Evolutionary conservation across 92 coral and sea anemone genomes (phyloP), one percentile per base, ranked within the genome.

Genomic region (Bergia sp.): DNA sequence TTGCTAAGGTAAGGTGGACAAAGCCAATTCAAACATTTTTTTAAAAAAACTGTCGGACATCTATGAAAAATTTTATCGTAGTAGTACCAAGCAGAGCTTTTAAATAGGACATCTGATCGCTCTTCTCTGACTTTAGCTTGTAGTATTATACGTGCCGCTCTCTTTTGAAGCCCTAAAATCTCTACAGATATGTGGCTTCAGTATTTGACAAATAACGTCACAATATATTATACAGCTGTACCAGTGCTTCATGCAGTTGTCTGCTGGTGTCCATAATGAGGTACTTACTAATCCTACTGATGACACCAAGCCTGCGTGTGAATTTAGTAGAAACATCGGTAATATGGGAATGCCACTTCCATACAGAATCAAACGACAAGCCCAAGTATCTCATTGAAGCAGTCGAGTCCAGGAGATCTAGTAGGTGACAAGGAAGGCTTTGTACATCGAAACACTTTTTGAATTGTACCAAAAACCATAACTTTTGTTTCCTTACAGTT

Each of bases 401-500:
- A 61, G 67, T 61, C 2, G 23, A 61, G 67, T 61, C 23, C n/a
- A 61, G 67, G 67, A 20, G 67, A 16, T 61, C 23, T 6, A 61
- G 67, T 12, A 12, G 18, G 23, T 16, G 67, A 18, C 23, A 61
- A 61, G 65, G 65, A 57, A 61, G 67, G 67, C 8, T 44, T 61
- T 3, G 55, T 11, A 65, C 47, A 86, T 90, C 69, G 77, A 38
- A 80, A 64, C 11, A 90, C 53, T n/a, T 80, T 86, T 85, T 90
- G 92, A 38, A 53, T 85, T 1, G 82, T 74, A 13, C 92, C 92
- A 76, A 85, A 90, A 13, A 84, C 20, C 92, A 86, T 44, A 53
- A 89, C 89, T 41, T 90, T 90, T 0, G 89, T 50, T 64, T 90
- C 85, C 16, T 74, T 20, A 78, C 92, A 74, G 79, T 84, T 90